Base-by-base conservation (phyloP, 1,140 invertebrate species). In the Hyphantria cunea region DNA sequence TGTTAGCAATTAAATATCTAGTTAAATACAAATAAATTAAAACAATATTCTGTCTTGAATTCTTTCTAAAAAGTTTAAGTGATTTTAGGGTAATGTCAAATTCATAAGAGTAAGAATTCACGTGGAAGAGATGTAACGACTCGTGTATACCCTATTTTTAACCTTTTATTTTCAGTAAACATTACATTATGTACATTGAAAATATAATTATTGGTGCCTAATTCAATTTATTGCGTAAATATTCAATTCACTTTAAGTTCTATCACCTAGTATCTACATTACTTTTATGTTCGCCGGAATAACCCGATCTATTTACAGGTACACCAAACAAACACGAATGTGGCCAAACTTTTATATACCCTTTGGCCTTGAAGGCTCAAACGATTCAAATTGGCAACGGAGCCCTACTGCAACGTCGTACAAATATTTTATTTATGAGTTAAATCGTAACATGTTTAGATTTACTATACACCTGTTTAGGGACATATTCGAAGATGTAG, bases 211-310 rank as follows among this genome's bases (percentile, higher is more conserved):
- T 66, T 55, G 62, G 45, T 62, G 48, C 63, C 59, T 68, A 63
- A 54, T 48, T 49, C 51, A 64, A 60, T 56, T 64, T 63, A 71
- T 67, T 64, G 62, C 65, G 65, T 72, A 52, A 53, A 64, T 58
- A 66, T 58, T 62, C 47, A 51, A 60, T 51, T 50, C 48, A 51
- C 63, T 59, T 51, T 62, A 49, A 41, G 42, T 47, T 37, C 54
- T 51, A 51, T 60, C 55, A 45, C 47, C 54, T 69, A 64, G 47
- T 64, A 56, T 64, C 55, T 69, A 56, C 34, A 61, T 42, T 47
- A 52, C 32, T 41, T n/a, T 60, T 58, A 12, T 44, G n/a, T 12
- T 44, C 41, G n/a, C 6, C 41, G 2, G 7, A 39, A 39, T 39
- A 3, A 25, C 17, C n/a, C 37, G 37, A 39, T 39, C 2, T 10